phyloP scores from a whole-genome alignment of 2,888 invertebrate species.

The Harpalus rubripes region DNA sequence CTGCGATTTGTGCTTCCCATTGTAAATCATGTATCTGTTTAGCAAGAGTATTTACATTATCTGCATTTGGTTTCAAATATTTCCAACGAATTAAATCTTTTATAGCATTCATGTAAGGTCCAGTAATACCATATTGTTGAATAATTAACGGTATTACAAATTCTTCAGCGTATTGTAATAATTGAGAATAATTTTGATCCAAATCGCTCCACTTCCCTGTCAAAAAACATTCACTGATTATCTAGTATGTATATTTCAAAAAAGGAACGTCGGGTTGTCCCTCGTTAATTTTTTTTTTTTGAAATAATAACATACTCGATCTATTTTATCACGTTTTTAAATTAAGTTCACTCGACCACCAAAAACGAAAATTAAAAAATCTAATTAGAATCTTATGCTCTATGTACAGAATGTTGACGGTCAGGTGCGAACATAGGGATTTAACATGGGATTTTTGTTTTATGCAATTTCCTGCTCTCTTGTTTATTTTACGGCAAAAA shows the following conservation, averaged over 20 bases:
- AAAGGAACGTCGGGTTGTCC: too few relatives aligned
- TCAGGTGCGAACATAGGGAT: too few relatives aligned
- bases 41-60: conserved; percentile 76
- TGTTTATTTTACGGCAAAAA: too few relatives aligned
- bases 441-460: too few relatives aligned
- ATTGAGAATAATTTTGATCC: conserved; percentile 79
- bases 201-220: conserved; percentile 81
- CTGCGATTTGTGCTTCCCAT: conserved; percentile 80
- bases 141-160: conserved; percentile 82
- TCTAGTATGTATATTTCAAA: not conserved
- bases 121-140: conserved; percentile 75
- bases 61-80: conserved; percentile 77
- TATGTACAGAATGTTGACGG: too few relatives aligned
- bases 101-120: conserved; percentile 72
- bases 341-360: too few relatives aligned
- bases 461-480: too few relatives aligned
- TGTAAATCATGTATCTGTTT: conserved; percentile 80
- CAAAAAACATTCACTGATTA: not conserved
- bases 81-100: conserved; percentile 81
- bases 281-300: not conserved
- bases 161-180: conserved; percentile 80
- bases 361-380: too few relatives aligned
- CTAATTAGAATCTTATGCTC: too few relatives aligned
- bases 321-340: too few relatives aligned
- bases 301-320: not conserved